Evolutionary conservation across 1,140 invertebrate genomes (phyloP).

Genomic region (Zaprionus lachaisei): DNA sequence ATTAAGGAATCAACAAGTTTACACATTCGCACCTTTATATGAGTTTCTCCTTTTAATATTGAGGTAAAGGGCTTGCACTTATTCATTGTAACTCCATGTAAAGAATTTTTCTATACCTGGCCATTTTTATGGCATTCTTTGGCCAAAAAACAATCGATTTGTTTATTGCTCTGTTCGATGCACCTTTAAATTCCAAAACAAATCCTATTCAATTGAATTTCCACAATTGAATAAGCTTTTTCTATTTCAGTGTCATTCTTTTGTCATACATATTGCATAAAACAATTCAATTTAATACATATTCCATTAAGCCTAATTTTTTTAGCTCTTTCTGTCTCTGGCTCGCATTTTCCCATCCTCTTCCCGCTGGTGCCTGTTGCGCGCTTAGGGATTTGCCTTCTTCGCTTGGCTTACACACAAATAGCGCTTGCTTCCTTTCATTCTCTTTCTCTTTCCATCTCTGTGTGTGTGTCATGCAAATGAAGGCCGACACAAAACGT

Average conservation of each 20-base stretch:
- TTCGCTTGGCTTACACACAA: constrained; percentile 21
- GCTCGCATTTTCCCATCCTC: neutral
- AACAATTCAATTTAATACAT: constrained; percentile 52
- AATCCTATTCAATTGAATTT: constrained; percentile 17
- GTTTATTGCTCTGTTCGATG: neutral
- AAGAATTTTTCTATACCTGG: neutral
- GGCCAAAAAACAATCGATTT: constrained; percentile 1
- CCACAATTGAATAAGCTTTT: constrained; percentile 2
- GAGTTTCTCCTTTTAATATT: neutral
- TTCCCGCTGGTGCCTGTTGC: constrained; percentile 42
- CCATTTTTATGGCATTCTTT: neutral
- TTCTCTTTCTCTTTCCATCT: neutral
- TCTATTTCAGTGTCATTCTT: constrained; percentile 1
- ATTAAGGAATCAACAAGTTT: neutral
- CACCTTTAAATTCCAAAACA: constrained; percentile 11
- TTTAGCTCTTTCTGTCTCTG: constrained; percentile 7
- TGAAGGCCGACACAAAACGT: constrained; percentile 46
- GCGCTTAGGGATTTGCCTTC: constrained; percentile 43
- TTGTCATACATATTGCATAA: constrained; percentile 17
- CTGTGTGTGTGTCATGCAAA: constrained; percentile 46
- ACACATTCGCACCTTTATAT: neutral
- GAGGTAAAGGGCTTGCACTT: too few species aligned
- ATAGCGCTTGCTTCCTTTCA: neutral
- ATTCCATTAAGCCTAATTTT: constrained; percentile 52
- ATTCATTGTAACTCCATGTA: neutral